phyloP scores from a whole-genome alignment of 2,113 vertebrate species.

The Emydura subglobosa region DNA sequence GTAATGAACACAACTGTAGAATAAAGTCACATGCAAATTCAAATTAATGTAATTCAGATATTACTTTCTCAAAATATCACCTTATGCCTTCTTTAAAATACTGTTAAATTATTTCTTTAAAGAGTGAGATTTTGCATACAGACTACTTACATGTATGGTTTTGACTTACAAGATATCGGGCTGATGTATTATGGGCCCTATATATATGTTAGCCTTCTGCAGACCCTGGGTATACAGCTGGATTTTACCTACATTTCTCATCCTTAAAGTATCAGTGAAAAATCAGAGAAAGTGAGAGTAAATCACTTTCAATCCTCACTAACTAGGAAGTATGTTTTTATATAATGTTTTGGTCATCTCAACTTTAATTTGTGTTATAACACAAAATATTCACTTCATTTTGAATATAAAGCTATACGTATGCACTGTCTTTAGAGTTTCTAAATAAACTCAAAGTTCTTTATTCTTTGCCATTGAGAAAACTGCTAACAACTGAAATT shows the following conservation, averaged over 20 bases:
- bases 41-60: neutral
- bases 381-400: neutral
- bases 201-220: neutral
- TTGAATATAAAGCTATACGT: neutral
- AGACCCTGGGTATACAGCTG: neutral
- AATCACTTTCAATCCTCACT: neutral
- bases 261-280: neutral
- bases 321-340: neutral
- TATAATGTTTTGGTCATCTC: neutral
- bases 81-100: neutral
- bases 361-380: neutral
- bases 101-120: neutral
- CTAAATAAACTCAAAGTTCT: neutral
- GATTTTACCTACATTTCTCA: neutral
- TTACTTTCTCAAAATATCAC: neutral
- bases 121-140: neutral
- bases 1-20: too few relatives aligned
- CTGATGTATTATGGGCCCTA: neutral
- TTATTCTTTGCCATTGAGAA: neutral
- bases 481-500: neutral
- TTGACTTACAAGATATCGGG: neutral
- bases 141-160: neutral
- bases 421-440: neutral
- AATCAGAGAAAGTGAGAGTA: neutral
- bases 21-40: too few relatives aligned